phyloP scores from a whole-genome alignment of 1,140 invertebrate genomes.

The Drosophila mojavensis region DNA sequence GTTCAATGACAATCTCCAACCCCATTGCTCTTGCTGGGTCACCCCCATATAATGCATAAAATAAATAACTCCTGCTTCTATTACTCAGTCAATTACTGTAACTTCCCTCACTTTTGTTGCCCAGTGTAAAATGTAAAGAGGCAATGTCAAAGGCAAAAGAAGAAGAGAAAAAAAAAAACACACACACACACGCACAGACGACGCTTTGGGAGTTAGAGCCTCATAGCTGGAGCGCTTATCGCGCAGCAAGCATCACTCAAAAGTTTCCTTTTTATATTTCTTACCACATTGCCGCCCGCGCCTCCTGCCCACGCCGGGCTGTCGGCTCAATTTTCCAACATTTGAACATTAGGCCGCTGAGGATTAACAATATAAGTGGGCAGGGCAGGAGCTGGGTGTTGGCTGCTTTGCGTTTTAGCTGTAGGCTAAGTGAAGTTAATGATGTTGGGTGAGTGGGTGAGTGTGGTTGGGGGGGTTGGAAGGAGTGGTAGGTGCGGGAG shows the following conservation, averaged over 20 bases:
- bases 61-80: too few species aligned
- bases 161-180: not conserved
- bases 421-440: conserved; percentile 66
- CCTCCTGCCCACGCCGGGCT: conserved; percentile 27
- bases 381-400: conserved; percentile 3
- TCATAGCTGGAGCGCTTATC: conserved; percentile 64
- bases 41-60: too few species aligned
- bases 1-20: too few species aligned
- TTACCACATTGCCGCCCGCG: conserved; percentile 6
- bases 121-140: conserved; percentile 26
- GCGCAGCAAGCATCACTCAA: conserved; percentile 76
- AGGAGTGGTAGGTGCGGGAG: not conserved
- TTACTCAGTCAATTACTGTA: too few species aligned
- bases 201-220: conserved; percentile 54
- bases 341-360: conserved; percentile 79
- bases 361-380: conserved; percentile 69
- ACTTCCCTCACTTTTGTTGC: not conserved
- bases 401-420: conserved; percentile 44
- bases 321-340: conserved; percentile 80
- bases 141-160: conserved; percentile 47
- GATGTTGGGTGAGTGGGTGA: conserved; percentile 21
- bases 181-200: not conserved
- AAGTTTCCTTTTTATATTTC: conserved; percentile 64
- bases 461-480: too few species aligned
- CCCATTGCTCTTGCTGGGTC: too few species aligned